Conservation (phyloP, 2,888 invertebrate genomes). For the Hemaris fuciformis region DNA sequence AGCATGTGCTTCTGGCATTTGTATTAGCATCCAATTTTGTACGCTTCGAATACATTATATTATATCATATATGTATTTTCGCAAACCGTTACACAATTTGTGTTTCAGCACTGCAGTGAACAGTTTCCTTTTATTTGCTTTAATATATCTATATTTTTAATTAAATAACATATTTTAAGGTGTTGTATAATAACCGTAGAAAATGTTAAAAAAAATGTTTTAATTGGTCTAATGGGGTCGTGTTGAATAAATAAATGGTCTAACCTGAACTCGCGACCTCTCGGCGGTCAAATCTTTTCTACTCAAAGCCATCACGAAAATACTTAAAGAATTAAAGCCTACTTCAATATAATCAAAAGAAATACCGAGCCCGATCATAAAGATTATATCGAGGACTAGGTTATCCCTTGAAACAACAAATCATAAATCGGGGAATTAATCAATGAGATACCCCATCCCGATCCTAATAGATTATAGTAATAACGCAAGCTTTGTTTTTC, state of each 20-base stretch:
- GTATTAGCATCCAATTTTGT: conserved; percentile 70
- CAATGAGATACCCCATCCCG: neutral
- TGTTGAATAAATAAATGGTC: no score
- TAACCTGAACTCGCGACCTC: no score
- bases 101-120: neutral
- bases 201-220: no score
- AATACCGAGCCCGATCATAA: neutral
- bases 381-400: neutral
- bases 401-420: neutral
- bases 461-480: conserved; percentile 13
- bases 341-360: neutral
- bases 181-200: no score
- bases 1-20: conserved; percentile 52
- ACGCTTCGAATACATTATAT: conserved; percentile 58
- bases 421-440: conserved; percentile 16
- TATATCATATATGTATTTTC: conserved; percentile 30
- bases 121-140: neutral
- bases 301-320: no score
- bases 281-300: no score
- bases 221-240: no score
- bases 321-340: neutral
- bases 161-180: no score
- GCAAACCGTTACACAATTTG: neutral
- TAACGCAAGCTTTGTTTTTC: conserved; percentile 15
- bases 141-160: neutral